Evolutionary conservation across 2,797 vertebrate genomes (phyloP), one percentile per base, ranked within the genome.

Genomic region (Salarias fasciatus): DNA sequence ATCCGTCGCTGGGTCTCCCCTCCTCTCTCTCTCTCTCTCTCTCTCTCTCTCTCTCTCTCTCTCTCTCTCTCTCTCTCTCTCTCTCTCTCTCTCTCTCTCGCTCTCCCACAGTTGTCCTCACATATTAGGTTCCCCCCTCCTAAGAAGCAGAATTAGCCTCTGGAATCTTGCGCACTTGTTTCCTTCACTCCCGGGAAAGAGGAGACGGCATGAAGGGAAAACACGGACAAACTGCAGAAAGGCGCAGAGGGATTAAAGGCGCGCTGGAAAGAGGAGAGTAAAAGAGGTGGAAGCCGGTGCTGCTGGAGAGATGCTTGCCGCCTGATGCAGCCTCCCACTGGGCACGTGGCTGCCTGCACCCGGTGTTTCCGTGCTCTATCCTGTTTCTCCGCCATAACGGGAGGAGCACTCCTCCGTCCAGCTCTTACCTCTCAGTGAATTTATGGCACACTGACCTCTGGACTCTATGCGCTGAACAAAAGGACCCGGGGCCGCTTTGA

Each of bases 61-160:
- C 76, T 72, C 71, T 68, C 50, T 55, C 62, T 69, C 72, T 42
- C 49, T 82, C 69, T 45, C 59, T 45, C 72, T 70, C 33, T 35
- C 55, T 37, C 64, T 51, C 76, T 72, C 71, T 68, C 50, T 55
- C 62, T 69, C 72, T 42, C 49, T 82, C 69, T 45, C 59, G 45
- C 72, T 83, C 65, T 73, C 63, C 61, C 75, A 81, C 86, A 91
- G 88, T 92, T 91, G 90, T 91, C 88, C 80, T 87, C 88, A 87
- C 85, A 86, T 90, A 90, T 91, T 89, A 88, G 70, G 88, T 90
- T 88, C 64, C 91, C 77, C 44, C 15, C 47, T 84, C 78, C 71
- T 75, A 62, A 86, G 89, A 57, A 75, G 88, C 87, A 86, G 87
- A 88, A 89, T 89, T 90, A 90, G 88, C 78, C 77, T 60, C 74